Evolutionary conservation across 1,140 invertebrate species (phyloP).

Genomic region (Drosophila bifasciata): DNA sequence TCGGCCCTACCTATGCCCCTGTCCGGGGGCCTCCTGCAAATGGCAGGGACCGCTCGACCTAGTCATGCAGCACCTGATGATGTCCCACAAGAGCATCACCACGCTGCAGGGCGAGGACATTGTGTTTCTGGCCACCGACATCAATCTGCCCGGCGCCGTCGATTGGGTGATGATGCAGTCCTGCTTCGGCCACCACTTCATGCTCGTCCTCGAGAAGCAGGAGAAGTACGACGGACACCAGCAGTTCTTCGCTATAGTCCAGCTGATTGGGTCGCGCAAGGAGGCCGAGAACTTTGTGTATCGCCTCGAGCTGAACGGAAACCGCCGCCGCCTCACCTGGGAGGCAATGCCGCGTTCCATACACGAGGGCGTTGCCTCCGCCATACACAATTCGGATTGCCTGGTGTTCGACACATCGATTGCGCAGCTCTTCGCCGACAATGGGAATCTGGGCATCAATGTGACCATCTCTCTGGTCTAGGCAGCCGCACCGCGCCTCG

Average conservation of each 20-base stretch:
- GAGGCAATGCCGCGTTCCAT: constrained; percentile 99
- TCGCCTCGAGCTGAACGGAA: constrained; percentile 97
- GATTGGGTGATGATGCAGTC: constrained; percentile 99
- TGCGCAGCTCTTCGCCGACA: constrained; percentile 99
- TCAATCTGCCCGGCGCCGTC: constrained; percentile 99
- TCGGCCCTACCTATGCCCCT: constrained; percentile 98
- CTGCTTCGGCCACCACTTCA: constrained; percentile 99
- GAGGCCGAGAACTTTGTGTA: constrained; percentile 99
- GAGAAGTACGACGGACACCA: constrained; percentile 99
- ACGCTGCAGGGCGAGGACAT: constrained; percentile 99
- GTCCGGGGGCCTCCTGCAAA: constrained; percentile 99
- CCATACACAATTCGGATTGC: constrained; percentile 99
- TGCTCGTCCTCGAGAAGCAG: constrained; percentile 99
- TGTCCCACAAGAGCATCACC: constrained; percentile 99
- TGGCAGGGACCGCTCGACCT: constrained; percentile 98
- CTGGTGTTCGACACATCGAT: constrained; percentile 99
- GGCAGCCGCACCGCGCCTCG: constrained; percentile 1
- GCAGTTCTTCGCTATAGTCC: constrained; percentile 99
- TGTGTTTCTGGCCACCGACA: constrained; percentile 99
- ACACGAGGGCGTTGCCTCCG: constrained; percentile 98
- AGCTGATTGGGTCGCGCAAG: constrained; percentile 98
- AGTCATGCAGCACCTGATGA: constrained; percentile 98
- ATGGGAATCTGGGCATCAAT: constrained; percentile 99
- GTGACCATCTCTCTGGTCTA: constrained; percentile 98
- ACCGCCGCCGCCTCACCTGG: constrained; percentile 97